phyloP scores from a whole-genome alignment of 2,888 invertebrate genomes.

The Norana najaformis region DNA sequence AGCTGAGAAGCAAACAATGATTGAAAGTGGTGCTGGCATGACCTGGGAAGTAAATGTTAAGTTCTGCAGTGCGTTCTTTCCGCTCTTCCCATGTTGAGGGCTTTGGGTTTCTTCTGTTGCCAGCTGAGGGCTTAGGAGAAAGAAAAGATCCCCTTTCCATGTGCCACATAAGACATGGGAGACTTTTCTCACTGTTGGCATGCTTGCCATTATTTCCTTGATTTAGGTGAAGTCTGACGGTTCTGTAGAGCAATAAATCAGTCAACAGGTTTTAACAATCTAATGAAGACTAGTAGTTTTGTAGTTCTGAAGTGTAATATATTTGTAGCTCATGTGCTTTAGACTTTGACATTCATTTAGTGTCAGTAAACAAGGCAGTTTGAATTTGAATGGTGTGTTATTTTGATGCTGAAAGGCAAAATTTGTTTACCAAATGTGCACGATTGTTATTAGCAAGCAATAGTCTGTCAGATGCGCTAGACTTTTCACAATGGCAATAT shows the following conservation, averaged over 20 bases:
- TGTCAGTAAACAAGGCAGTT: not conserved
- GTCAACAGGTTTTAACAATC: not conserved
- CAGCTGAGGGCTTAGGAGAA: too few species aligned
- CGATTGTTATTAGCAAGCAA: not conserved
- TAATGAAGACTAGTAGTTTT: not conserved
- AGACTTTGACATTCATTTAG: not conserved
- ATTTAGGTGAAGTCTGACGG: too few species aligned
- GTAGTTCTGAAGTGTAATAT: not conserved
- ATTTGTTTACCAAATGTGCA: not conserved
- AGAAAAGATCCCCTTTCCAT: too few species aligned
- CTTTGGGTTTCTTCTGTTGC: too few species aligned
- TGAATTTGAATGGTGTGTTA: not conserved
- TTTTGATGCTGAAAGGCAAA: not conserved
- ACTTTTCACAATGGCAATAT: conserved; percentile 13
- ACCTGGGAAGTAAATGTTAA: too few species aligned
- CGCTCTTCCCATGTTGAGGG: too few species aligned
- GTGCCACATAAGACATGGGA: not conserved
- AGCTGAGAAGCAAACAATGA: not conserved
- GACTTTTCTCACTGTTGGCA: too few species aligned
- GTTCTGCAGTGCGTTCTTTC: too few species aligned
- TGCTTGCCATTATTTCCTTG: not conserved
- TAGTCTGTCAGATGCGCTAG: not conserved
- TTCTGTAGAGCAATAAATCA: not conserved
- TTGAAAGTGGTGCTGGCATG: too few species aligned
- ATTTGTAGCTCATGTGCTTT: not conserved